Percentiles rank a stretch among this genome's conserved stretches.
Conservation (phyloP, 1,140 invertebrate species). For the Drosophila repleta region DNA sequence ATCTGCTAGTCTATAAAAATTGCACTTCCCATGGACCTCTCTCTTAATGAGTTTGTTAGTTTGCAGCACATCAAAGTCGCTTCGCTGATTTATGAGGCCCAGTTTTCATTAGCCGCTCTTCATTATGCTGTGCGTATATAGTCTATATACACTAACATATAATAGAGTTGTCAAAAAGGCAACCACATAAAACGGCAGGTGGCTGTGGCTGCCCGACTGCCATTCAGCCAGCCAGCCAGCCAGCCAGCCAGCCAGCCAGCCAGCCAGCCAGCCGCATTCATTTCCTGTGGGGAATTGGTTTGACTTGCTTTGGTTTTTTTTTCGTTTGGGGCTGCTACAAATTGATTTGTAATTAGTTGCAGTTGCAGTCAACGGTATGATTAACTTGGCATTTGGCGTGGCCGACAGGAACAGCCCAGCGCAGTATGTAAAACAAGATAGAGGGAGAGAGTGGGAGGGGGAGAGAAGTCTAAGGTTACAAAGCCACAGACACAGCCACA, state of each 20-base stretch:
- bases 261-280: slow-evolving; percentile 14
- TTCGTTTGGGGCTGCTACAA: slow-evolving; percentile 59
- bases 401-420: slow-evolving; percentile 15
- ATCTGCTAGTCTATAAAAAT: slow-evolving; percentile 11
- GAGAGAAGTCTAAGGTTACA: slow-evolving; percentile 60
- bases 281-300: slow-evolving; percentile 58
- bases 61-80: slow-evolving; percentile 35
- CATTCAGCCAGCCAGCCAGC: too few relatives aligned
- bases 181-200: slow-evolving; percentile 55
- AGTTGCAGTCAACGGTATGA: slow-evolving; percentile 78
- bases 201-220: slow-evolving; percentile 16
- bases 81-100: slow-evolving; percentile 56
- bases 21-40: slow-evolving; percentile 14
- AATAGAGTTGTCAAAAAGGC: slow-evolving; percentile 51
- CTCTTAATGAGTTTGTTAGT: slow-evolving; percentile 34
- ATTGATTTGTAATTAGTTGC: slow-evolving; percentile 82
- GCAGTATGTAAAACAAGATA: not conserved
- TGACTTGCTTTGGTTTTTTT: slow-evolving; percentile 46
- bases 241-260: too few relatives aligned
- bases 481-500: slow-evolving; percentile 18
- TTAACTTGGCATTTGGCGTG: slow-evolving; percentile 58
- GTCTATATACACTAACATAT: slow-evolving; percentile 30
- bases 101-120: slow-evolving; percentile 36
- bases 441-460: not conserved
- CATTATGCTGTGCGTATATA: slow-evolving; percentile 2